Conservation (phyloP, 2,797 vertebrate genomes). For the Microchirus variegatus region DNA sequence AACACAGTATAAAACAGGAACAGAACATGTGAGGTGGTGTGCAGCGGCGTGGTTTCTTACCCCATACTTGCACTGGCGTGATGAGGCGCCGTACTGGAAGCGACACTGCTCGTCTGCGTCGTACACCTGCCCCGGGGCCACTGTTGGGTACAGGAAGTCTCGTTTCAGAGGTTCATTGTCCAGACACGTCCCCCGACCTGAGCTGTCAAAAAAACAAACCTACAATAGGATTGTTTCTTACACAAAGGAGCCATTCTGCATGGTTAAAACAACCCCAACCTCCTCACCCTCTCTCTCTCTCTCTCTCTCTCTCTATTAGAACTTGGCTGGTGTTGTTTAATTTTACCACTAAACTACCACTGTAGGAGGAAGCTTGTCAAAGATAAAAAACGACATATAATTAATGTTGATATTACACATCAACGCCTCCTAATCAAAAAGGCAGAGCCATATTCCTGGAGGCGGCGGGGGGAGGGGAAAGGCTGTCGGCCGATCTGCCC, state of each 20-base stretch:
- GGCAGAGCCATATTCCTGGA: conserved; percentile 36
- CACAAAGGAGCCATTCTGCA: conserved; percentile 60
- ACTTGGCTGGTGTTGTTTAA: conserved; percentile 26
- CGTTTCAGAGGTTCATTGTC: conserved; percentile 99
- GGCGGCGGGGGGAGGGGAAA: conserved; percentile 12
- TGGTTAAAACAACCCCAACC: neutral
- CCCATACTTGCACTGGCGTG: conserved; percentile 99
- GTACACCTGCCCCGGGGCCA: conserved; percentile 98
- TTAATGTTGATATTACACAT: conserved; percentile 61
- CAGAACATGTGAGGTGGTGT: conserved; percentile 30
- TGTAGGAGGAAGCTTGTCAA: conserved; percentile 47
- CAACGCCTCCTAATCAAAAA: conserved; percentile 55
- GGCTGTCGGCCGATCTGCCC: conserved; percentile 17
- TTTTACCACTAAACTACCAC: conserved; percentile 30
- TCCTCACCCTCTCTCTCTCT: no score
- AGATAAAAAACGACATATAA: conserved; percentile 49
- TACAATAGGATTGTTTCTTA: conserved; percentile 83
- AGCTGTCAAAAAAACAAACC: conserved; percentile 95
- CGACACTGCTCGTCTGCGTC: conserved; percentile 98
- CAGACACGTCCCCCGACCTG: conserved; percentile 99
- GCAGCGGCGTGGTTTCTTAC: conserved; percentile 91
- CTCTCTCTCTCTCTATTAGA: neutral
- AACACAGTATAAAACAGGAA: neutral
- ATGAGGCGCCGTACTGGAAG: conserved; percentile 97
- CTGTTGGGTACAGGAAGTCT: conserved; percentile 99